Evolutionary conservation across 1,140 invertebrate species (phyloP).

Genomic region (Frieseomelitta varia): DNA sequence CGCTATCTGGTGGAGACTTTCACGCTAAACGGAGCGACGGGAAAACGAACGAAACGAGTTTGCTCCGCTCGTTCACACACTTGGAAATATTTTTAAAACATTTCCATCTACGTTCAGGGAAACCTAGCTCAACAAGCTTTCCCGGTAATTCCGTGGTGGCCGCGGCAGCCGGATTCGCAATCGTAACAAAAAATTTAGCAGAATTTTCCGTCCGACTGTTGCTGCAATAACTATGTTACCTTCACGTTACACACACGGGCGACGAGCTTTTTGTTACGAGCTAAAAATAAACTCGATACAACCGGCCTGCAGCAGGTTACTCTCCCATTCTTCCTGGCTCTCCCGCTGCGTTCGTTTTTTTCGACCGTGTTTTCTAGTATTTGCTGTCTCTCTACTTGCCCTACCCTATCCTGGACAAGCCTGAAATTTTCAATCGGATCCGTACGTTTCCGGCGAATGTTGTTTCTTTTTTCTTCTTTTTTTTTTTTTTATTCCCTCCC

Average conservation of each 20-base stretch:
- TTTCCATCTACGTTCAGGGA: no score
- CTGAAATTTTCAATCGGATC: background rate
- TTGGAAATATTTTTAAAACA: no score
- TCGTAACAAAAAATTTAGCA: background rate
- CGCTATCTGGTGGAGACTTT: no score
- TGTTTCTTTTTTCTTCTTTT: no score
- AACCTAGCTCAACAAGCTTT: no score
- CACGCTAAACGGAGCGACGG: no score
- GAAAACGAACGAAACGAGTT: no score
- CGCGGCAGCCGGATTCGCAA: no score
- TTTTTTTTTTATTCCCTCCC: no score
- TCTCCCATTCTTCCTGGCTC: background rate
- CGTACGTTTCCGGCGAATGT: background rate
- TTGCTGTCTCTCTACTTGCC: background rate
- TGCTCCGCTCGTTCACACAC: no score
- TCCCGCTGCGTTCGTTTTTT: slow-evolving; percentile 2
- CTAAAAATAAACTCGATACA: slow-evolving; percentile 32
- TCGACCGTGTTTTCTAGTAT: background rate
- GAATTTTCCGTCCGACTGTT: background rate
- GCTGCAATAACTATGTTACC: background rate
- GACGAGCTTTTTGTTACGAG: background rate
- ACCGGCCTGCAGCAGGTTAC: slow-evolving; percentile 2
- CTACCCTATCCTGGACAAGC: background rate
- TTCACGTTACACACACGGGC: background rate
- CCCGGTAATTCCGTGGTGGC: no score